Evolutionary conservation across 2,888 invertebrate species (phyloP).

Genomic region (Andrena marginata): DNA sequence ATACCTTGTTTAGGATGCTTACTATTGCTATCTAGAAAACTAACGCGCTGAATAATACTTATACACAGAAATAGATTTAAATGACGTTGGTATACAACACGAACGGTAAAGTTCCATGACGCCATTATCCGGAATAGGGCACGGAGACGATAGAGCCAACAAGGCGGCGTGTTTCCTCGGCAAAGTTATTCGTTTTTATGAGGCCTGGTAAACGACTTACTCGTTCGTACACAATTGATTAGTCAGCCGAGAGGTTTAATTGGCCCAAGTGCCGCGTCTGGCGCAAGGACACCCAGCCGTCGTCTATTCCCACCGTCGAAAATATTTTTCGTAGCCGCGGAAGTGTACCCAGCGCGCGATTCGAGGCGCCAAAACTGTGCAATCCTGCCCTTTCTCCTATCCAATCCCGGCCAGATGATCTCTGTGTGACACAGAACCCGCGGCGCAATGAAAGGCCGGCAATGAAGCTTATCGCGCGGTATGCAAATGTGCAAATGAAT

Average conservation of each 20-base stretch:
- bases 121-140: background rate
- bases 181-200: constrained; percentile 50
- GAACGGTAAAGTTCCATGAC: background rate
- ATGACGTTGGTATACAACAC: too few relatives aligned
- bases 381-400: background rate
- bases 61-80: too few relatives aligned
- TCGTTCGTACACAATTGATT: constrained; percentile 68
- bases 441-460: constrained; percentile 27
- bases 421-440: background rate
- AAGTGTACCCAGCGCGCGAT: background rate
- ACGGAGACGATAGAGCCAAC: background rate
- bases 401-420: background rate
- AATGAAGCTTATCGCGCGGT: constrained; percentile 49
- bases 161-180: constrained; percentile 40
- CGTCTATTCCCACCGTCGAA: constrained; percentile 7
- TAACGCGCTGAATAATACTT: too few relatives aligned
- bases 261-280: constrained; percentile 72
- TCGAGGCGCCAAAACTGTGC: background rate
- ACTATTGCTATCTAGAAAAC: too few relatives aligned
- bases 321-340: constrained; percentile 39
- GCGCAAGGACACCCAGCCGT: constrained; percentile 45
- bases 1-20: too few relatives aligned
- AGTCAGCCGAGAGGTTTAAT: constrained; percentile 74
- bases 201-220: constrained; percentile 48
- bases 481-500: constrained; percentile 51